Evolutionary conservation across 2,113 vertebrate species (phyloP).

Genomic region (Otis tarda): DNA sequence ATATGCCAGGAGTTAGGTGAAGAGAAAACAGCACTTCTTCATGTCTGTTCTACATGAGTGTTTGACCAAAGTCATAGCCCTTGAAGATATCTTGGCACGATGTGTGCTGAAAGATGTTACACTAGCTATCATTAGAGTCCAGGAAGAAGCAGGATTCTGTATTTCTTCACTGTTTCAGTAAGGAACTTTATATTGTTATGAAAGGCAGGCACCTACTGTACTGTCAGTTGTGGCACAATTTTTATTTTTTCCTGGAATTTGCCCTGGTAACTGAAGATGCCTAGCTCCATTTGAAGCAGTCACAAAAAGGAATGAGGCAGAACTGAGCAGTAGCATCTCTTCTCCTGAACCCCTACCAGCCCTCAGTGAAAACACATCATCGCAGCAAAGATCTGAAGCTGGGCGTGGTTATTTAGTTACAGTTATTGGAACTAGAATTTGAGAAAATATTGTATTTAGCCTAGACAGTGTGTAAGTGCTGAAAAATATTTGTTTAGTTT

Average conservation of each 20-base stretch:
- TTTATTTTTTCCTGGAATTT: background rate
- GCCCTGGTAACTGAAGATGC: background rate
- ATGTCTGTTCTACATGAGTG: background rate
- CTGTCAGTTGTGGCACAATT: background rate
- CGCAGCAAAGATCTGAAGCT: background rate
- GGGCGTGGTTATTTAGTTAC: background rate
- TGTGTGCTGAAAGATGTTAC: background rate
- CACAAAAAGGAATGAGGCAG: background rate
- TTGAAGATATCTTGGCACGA: background rate
- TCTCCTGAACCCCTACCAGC: background rate
- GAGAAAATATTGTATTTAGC: background rate
- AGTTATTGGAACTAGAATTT: background rate
- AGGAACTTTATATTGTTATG: background rate
- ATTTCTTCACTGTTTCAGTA: background rate
- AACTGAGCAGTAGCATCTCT: background rate
- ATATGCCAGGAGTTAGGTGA: background rate
- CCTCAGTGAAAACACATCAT: background rate
- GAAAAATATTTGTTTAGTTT: background rate
- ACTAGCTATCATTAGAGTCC: background rate
- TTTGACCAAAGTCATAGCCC: background rate
- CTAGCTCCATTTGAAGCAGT: background rate
- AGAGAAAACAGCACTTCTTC: background rate
- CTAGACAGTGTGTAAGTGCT: background rate
- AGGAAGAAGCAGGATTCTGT: background rate
- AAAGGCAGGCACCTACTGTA: background rate